Base-by-base conservation (phyloP, 1,140 invertebrate species). In the Drosophila ercepeae region DNA sequence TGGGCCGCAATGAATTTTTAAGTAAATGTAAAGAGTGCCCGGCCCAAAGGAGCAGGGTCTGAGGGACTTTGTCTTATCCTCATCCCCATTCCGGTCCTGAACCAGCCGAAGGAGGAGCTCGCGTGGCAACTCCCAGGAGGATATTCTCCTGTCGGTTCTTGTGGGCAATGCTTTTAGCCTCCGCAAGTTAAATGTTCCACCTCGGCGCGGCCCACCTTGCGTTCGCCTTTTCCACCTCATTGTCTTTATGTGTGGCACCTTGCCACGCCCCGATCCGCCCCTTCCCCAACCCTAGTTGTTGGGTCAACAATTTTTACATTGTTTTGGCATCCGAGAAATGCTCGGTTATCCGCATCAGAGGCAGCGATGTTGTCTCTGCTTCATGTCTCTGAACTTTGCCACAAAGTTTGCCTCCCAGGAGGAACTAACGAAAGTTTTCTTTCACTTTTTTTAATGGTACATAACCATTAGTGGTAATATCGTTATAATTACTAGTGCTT, bases 1-100 rank as follows among this genome's bases (percentile, higher is more conserved):
- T 51, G 57, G 82, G 64, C 50, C 64, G 74, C 82, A 86, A 88
- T 86, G 82, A 86, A 86, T 86, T 88, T 88, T 88, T 82, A 88
- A 86, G 77, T 88, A 63, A 88, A 78, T 88, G 77, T 65, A 88
- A 82, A 86, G 78, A 76, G 74, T 59, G 45, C 42, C 59, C 7
- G 63, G 52, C 53, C 57, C 63, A 45, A 32, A 49, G 32, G 52
- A 34, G 60, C 13, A 27, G 25, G 34, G 52, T 19, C 16, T 18
- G n/a, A 45, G 39, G 36, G 39, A 16, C 39, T 34, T 27, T 13
- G n/a, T 25, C 14, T 45, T 36, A 39, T 39, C 45, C 50, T 29
- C 34, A 29, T 50, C 23, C 48, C 16, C 11, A 3, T 16, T 7
- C 34, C 1, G 3, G 13, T 21, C 32, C 19, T 8, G 23, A 27